Percentiles rank a stretch among this genome's conserved stretches.
Conservation (phyloP, 2,888 invertebrate genomes). For the Spisula subtruncata region DNA sequence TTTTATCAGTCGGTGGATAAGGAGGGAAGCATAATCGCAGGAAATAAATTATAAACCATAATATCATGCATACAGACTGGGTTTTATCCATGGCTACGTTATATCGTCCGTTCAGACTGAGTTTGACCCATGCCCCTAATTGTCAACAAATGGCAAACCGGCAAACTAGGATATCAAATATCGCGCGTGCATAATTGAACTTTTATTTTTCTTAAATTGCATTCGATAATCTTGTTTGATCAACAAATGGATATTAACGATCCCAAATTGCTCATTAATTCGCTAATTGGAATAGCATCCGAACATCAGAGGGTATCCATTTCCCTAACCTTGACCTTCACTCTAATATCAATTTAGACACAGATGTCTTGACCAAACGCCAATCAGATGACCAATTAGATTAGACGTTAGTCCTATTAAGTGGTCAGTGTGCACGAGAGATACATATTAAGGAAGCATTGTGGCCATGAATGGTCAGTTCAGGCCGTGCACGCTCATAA, state of each 20-base stretch:
- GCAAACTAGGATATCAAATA: background rate
- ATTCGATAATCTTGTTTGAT: slow-evolving; percentile 27
- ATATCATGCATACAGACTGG: no score
- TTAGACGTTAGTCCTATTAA: slow-evolving; percentile 24
- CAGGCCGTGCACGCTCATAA: slow-evolving; percentile 28
- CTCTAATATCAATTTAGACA: slow-evolving; percentile 32
- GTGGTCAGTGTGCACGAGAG: slow-evolving; percentile 38
- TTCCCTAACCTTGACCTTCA: slow-evolving; percentile 35
- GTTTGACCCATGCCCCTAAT: background rate
- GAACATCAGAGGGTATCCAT: slow-evolving; percentile 28
- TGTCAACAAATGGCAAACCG: background rate
- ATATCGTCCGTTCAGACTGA: background rate
- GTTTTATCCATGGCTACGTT: no score
- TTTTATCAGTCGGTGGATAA: background rate
- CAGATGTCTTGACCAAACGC: slow-evolving; percentile 39
- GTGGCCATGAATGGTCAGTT: slow-evolving; percentile 23
- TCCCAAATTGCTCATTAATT: slow-evolving; percentile 37
- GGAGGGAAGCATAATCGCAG: background rate
- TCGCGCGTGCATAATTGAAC: slow-evolving; percentile 10
- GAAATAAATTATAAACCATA: background rate
- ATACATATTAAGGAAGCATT: slow-evolving; percentile 30
- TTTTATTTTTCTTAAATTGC: slow-evolving; percentile 30
- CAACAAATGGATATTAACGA: slow-evolving; percentile 38
- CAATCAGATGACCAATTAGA: slow-evolving; percentile 41
- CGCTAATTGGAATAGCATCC: slow-evolving; percentile 27